Evolutionary conservation across 1,140 invertebrate species (phyloP).

Genomic region (Leucophenga varia): DNA sequence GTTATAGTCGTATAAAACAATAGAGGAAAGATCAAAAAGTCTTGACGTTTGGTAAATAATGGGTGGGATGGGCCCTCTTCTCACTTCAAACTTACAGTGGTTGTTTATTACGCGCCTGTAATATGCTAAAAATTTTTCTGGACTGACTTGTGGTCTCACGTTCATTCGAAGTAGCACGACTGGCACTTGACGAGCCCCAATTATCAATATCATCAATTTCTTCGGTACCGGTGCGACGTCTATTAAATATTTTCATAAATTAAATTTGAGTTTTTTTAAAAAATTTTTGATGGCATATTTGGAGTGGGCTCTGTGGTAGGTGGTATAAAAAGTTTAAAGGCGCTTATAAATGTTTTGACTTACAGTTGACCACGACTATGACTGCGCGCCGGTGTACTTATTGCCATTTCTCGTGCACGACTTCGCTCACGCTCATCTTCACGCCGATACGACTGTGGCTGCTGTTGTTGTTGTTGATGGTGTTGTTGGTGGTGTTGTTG

Average conservation of each 20-base stretch:
- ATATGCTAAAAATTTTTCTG: constrained; percentile 34
- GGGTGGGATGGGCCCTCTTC: neutral
- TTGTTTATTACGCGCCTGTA: constrained; percentile 34
- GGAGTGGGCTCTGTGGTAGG: no score
- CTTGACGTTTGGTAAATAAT: no score
- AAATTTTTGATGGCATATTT: no score
- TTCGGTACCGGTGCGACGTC: constrained; percentile 26
- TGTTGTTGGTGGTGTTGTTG: constrained; percentile 14
- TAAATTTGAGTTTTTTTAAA: no score
- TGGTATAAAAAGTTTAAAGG: no score
- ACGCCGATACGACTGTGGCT: constrained; percentile 22
- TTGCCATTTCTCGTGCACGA: constrained; percentile 30
- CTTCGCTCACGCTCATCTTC: constrained; percentile 23
- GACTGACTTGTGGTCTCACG: constrained; percentile 38
- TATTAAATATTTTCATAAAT: no score
- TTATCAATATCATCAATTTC: constrained; percentile 38
- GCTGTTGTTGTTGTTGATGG: constrained; percentile 20
- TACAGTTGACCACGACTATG: constrained; percentile 35
- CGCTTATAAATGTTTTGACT: constrained; percentile 14
- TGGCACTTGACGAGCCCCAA: constrained; percentile 50
- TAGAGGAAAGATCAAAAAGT: neutral
- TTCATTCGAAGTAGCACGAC: constrained; percentile 41
- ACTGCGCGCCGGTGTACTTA: constrained; percentile 37
- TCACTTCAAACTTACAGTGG: constrained; percentile 46
- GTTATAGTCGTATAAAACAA: neutral